A percentile compares a stretch with the other conserved stretches of the same genome.
Conservation (phyloP, 2,113 vertebrate genomes). For the Ammodytes dubius region DNA sequence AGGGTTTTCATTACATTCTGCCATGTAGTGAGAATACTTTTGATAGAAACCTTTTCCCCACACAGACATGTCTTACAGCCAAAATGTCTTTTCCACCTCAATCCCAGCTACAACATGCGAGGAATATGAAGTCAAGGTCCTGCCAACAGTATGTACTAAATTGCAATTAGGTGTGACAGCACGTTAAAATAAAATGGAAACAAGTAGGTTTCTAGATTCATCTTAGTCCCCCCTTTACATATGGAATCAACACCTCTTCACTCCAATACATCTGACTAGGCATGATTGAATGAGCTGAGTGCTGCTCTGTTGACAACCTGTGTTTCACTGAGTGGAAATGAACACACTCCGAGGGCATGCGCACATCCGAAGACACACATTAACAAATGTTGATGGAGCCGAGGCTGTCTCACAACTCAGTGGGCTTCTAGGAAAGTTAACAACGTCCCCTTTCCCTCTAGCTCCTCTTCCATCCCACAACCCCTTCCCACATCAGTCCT, state of each 20-base stretch:
- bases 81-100: slow-evolving; percentile 29
- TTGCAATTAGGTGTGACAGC: slow-evolving; percentile 32
- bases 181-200: slow-evolving; percentile 31
- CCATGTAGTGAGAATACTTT: not conserved
- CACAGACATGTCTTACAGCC: slow-evolving; percentile 8
- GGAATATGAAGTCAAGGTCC: slow-evolving; percentile 21
- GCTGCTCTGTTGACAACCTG: slow-evolving; percentile 45
- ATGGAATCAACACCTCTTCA: slow-evolving; percentile 48
- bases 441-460: slow-evolving; percentile 52
- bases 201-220: not conserved
- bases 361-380: slow-evolving; percentile 39
- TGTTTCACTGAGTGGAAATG: slow-evolving; percentile 63
- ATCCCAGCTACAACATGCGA: slow-evolving; percentile 16
- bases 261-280: slow-evolving; percentile 52
- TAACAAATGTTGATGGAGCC: slow-evolving; percentile 61
- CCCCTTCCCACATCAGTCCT: slow-evolving; percentile 48
- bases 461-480: slow-evolving; percentile 46
- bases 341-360: slow-evolving; percentile 20
- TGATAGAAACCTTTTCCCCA: slow-evolving; percentile 16
- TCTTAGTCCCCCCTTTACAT: slow-evolving; percentile 9
- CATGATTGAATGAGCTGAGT: slow-evolving; percentile 37
- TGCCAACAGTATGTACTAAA: slow-evolving; percentile 23
- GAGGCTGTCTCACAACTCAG: slow-evolving; percentile 48
- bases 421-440: slow-evolving; percentile 60
- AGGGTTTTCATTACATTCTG: not conserved